A percentile compares a stretch with the other conserved stretches of the same genome.
Conservation (phyloP, 2,797 vertebrate species). For the Steatocranus sp. region DNA sequence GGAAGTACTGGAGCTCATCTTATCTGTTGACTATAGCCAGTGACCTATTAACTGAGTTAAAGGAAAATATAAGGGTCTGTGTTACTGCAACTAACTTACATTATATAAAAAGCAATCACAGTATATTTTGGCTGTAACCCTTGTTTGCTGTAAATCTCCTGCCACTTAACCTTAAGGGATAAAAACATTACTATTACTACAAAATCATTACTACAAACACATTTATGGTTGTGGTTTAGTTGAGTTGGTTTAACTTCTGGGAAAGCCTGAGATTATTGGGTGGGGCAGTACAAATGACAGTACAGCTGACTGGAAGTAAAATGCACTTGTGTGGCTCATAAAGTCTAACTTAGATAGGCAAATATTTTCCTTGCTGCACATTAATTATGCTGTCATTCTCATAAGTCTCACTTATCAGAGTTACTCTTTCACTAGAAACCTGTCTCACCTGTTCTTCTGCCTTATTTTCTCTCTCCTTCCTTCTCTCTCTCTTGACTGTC, state of each 20-base stretch:
- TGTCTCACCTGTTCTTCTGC: constrained; percentile 65
- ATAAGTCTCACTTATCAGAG: background rate
- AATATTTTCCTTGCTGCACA: background rate
- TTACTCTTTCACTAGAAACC: constrained; percentile 59
- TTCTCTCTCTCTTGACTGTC: background rate
- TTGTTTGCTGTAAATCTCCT: background rate
- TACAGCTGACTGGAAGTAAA: background rate
- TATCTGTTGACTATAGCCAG: background rate
- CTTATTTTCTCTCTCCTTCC: constrained; percentile 1
- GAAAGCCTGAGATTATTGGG: background rate
- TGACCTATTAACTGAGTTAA: background rate
- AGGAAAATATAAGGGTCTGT: background rate
- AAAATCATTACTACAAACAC: background rate
- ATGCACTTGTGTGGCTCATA: background rate
- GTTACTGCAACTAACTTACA: background rate
- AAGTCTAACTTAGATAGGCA: background rate
- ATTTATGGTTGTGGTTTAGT: background rate
- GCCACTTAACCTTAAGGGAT: background rate
- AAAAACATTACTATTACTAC: rapidly evolving
- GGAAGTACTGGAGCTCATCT: background rate
- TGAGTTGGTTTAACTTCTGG: background rate
- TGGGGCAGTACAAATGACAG: background rate
- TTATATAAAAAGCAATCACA: background rate
- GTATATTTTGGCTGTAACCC: background rate
- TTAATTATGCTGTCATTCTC: background rate